Evolutionary conservation across 2,113 vertebrate species (phyloP).

Genomic region (Tursiops truncatus): DNA sequence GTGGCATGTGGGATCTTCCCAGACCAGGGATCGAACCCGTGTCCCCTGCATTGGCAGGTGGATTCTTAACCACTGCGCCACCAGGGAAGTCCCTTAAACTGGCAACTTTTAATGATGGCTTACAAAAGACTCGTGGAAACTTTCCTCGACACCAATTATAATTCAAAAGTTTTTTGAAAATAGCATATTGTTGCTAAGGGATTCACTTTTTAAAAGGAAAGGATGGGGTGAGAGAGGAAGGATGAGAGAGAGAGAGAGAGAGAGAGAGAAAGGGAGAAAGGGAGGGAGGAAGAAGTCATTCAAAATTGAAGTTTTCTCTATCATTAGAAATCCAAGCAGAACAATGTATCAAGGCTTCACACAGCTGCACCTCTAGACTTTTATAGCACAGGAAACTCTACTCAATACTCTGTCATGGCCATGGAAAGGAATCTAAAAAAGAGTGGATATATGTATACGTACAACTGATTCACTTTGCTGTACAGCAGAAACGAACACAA

Average conservation of each 20-base stretch:
- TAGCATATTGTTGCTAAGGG: conserved; percentile 18
- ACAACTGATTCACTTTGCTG: not conserved
- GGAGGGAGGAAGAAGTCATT: not conserved
- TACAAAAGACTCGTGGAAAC: conserved; percentile 40
- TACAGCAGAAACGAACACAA: not conserved
- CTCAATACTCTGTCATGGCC: not conserved
- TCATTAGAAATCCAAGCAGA: conserved; percentile 8
- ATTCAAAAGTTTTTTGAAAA: conserved; percentile 17
- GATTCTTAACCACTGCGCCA: no score
- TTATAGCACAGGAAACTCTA: not conserved
- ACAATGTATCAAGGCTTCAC: not conserved
- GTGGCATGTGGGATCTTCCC: no score
- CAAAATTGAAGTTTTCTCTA: not conserved
- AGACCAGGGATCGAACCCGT: no score
- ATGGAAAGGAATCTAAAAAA: not conserved
- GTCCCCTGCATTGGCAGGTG: no score
- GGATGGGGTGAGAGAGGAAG: not conserved
- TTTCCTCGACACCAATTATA: conserved; percentile 38
- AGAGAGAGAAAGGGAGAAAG: not conserved
- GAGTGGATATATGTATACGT: not conserved
- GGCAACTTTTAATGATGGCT: conserved; percentile 9
- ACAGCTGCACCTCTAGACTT: not conserved
- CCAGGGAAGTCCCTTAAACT: no score
- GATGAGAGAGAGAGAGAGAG: no score
- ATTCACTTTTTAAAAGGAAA: not conserved